These are phyloP conservation scores for Diarsia mendica DNA, from an alignment of 2,888 invertebrate genomes.

Conservation along the genomic window DNA sequence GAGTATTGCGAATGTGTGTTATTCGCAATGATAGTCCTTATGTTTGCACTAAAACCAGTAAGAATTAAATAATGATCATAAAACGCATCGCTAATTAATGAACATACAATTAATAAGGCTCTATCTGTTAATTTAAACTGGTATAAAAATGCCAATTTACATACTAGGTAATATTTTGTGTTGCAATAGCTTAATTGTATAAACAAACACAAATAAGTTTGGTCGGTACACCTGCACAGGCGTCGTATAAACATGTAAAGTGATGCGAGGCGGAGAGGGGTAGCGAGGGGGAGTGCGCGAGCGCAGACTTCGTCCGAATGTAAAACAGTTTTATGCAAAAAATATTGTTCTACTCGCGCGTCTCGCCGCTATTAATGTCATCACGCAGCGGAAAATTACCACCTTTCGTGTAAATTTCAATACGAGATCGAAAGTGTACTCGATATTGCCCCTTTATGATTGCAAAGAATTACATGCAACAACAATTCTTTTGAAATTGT, in stretches of 20 bases:
- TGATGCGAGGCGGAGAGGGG: constrained; percentile 64
- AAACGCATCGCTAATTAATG: constrained; percentile 60
- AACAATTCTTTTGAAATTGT: constrained; percentile 76
- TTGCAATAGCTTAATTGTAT: constrained; percentile 62
- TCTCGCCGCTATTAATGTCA: constrained; percentile 84
- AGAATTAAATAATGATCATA: constrained; percentile 58
- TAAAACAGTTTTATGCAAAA: constrained; percentile 82
- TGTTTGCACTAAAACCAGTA: constrained; percentile 50
- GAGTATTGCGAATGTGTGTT: constrained; percentile 24
- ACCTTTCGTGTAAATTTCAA: constrained; percentile 87
- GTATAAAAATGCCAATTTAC: constrained; percentile 38
- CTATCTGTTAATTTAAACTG: constrained; percentile 45
- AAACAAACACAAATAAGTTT: constrained; percentile 63
- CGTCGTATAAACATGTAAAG: constrained; percentile 77
- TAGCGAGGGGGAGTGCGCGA: constrained; percentile 64
- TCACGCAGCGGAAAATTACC: constrained; percentile 87
- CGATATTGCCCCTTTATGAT: constrained; percentile 76
- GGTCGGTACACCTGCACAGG: constrained; percentile 69
- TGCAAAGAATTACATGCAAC: constrained; percentile 77
- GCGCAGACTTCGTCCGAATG: constrained; percentile 73
- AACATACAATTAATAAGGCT: constrained; percentile 43
- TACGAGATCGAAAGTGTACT: constrained; percentile 83
- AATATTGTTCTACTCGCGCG: constrained; percentile 78
- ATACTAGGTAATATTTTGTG: constrained; percentile 53
- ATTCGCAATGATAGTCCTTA: constrained; percentile 34